Evolutionary conservation across 2,888 invertebrate genomes (phyloP), one percentile per base, ranked within the genome.

Genomic region (Cynaeus angustus): DNA sequence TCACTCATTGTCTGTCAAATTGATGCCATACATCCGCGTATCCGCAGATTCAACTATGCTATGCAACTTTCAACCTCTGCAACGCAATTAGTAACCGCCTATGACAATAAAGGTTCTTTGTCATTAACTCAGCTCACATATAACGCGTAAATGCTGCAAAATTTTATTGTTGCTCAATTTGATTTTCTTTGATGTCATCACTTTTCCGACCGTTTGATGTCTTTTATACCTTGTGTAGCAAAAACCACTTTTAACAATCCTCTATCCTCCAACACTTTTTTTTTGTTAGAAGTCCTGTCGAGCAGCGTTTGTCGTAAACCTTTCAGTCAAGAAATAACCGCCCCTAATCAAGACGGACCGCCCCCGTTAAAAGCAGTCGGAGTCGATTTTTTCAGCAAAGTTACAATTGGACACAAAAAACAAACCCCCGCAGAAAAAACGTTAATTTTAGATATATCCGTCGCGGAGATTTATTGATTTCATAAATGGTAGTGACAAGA

Each of bases 251-350:
- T 55, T 65, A 55, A 41, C 65, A 65, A 38, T 52, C 53, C 10
- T 33, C 45, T 9, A 28, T 33, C 10, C 37, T 41, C 26, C 43
- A 41, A 52, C 52, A 41, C 41, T 16, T 26, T 56, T 55, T 65
- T 65, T 56, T 66, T 65, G 65, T 55, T 43, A 45, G 46, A 45
- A 21, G 12, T 45, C 21, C 26, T 48, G 48, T 46, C 45, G 66
- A 43, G 56, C 37, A 9, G 12, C 43, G 55, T 46, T 66, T 66
- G 53, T 33, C 45, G 55, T 55, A 55, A 65, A 55, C 55, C 55
- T 45, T 65, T 53, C 64, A 53, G 55, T 43, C 65, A 55, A 65
- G 46, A 66, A 52, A 64, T 64, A 66, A 53, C 55, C 66, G 56
- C 37, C 38, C 38, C 56, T 55, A 66, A 56, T 66, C 55, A 56